Base-by-base conservation (phyloP, 2,888 invertebrate species). In the Andricus quercusramuli region DNA sequence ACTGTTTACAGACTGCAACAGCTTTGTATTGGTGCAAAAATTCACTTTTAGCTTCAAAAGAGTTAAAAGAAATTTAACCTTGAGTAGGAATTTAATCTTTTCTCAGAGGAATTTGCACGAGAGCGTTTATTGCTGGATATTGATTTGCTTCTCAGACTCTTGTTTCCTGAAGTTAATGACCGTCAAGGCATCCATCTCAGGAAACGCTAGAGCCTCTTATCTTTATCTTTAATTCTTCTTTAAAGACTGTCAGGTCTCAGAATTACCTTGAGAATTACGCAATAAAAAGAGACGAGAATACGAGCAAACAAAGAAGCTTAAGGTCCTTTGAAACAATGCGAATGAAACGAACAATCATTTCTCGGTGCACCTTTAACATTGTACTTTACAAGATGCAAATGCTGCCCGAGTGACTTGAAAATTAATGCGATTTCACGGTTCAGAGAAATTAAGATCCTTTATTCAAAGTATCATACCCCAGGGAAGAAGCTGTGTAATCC, bases 241-340 rank as follows among this genome's bases (percentile, higher is more conserved):
- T 70, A 51, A 56, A 32, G 25, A 74, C 25, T 32, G 13, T 56
- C 74, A 74, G 11, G n/a, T 56, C 51, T 56, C 22, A 56, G n/a
- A 25, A 74, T 74, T 74, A 56, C 56, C 32, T 32, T 56, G 17
- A 56, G 32, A 25, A 74, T 74, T 74, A 56, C 56, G 32, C 74
- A 32, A 74, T 56, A 74, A 74, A 51, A n/a, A 56, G n/a, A 4
- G n/a, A 32, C 3, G 47, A 51, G n/a, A 74, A 74, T 32, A 51
- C 5, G 20, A 25, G n/a, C 11, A 56, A 56, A 74, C 51, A 74
- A 74, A 74, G 74, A 51, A 74, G 74, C 74, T 51, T 56, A 56
- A 20, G 74, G 74, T 74, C 56, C 29, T 74, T 74, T 37, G 15
- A 37, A 74, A 56, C 74, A 74, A 74, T 74, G 51, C 51, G 74